Percentiles rank a stretch among this genome's conserved stretches.
Evolutionary conservation across 2,888 invertebrate genomes (phyloP).

Genomic region (Actias luna): DNA sequence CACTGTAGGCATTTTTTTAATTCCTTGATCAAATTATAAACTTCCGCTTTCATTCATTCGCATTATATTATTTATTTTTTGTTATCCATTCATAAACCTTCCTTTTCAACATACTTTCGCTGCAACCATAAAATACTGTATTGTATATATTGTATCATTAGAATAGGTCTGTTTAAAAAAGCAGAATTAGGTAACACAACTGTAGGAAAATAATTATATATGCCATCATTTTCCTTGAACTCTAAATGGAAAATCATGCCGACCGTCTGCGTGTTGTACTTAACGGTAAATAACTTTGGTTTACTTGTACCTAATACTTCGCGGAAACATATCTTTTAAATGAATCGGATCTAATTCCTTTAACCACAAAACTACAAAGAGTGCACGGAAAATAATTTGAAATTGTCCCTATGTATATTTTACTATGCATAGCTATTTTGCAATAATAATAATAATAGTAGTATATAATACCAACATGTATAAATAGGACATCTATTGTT

Average conservation of each 20-base stretch:
- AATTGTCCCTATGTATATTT: neutral
- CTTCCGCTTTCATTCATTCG: neutral
- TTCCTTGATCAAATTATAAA: too few species aligned
- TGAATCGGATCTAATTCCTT: neutral
- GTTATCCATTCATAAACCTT: too few species aligned
- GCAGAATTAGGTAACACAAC: neutral
- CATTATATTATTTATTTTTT: neutral
- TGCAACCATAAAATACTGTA: neutral
- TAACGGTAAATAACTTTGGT: neutral
- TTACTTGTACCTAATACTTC: neutral
- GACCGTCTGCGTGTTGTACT: neutral
- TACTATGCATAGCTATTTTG: too few species aligned
- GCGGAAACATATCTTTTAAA: neutral
- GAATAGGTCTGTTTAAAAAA: neutral
- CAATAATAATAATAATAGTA: too few species aligned
- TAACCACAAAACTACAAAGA: neutral
- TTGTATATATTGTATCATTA: neutral
- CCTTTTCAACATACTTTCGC: neutral
- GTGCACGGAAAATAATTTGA: neutral
- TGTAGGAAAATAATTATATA: neutral
- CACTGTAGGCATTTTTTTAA: too few species aligned
- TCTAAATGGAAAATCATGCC: slow-evolving; percentile 7
- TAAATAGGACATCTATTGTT: too few species aligned
- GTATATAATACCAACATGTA: too few species aligned
- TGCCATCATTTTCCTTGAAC: slow-evolving; percentile 12